These are phyloP conservation scores for Horisme vitalbata DNA, from an alignment of 2,888 invertebrate genomes.

Conservation along the genomic window DNA sequence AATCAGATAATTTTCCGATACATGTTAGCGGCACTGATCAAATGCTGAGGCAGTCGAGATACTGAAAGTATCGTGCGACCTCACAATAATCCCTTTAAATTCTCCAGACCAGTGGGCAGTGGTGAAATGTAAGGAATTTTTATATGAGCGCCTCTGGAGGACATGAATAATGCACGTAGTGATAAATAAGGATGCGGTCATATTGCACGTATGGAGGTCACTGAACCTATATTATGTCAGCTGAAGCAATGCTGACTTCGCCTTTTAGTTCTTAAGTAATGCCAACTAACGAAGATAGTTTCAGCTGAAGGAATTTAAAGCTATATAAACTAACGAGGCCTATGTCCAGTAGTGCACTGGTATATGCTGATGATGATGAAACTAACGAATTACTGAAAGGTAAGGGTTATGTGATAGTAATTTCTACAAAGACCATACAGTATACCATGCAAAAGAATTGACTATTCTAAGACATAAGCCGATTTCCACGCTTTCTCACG, in stretches of 20 bases:
- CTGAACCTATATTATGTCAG: constrained; percentile 10
- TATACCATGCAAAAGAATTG: too few relatives aligned
- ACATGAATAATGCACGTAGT: constrained; percentile 69
- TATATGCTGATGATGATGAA: too few relatives aligned
- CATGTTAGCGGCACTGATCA: constrained; percentile 41
- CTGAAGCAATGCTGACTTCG: neutral
- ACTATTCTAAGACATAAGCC: constrained; percentile 11
- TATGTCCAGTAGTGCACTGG: too few relatives aligned
- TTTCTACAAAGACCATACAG: too few relatives aligned
- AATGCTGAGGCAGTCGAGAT: constrained; percentile 43
- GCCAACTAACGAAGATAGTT: too few relatives aligned
- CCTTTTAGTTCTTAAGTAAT: too few relatives aligned
- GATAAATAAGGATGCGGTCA: constrained; percentile 25
- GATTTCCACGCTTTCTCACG: constrained; percentile 29
- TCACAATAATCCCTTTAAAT: constrained; percentile 48
- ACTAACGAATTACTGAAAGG: too few relatives aligned
- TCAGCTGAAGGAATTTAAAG: too few relatives aligned
- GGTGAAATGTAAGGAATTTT: constrained; percentile 64
- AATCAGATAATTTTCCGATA: constrained; percentile 35
- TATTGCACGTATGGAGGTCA: constrained; percentile 13
- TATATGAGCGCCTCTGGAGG: constrained; percentile 52
- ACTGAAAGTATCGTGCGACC: constrained; percentile 42
- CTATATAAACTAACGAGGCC: too few relatives aligned
- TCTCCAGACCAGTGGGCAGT: constrained; percentile 42
- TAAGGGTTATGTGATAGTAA: too few relatives aligned